A percentile compares a stretch with the other conserved stretches of the same genome.
phyloP scores from a whole-genome alignment of 2,113 vertebrate species.

The Ptilonorhynchus violaceus region DNA sequence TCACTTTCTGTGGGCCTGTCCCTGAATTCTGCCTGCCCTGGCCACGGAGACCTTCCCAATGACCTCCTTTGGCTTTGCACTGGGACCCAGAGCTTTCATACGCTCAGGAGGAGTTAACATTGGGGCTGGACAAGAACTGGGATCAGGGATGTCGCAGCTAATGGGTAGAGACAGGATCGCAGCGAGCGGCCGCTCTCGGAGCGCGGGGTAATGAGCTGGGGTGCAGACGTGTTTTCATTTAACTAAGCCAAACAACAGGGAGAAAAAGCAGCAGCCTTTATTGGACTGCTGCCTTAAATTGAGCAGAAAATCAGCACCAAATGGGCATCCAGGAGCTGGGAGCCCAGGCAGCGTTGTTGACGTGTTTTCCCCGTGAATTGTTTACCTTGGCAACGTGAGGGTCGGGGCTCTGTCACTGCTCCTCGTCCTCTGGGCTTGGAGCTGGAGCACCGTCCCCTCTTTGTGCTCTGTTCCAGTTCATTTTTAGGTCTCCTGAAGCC shows the following conservation, averaged over 20 bases:
- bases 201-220: slow-evolving; percentile 17
- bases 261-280: neutral
- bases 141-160: neutral
- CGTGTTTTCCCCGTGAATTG: neutral
- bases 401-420: neutral
- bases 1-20: fast-evolving
- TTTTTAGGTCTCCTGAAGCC: neutral
- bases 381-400: neutral
- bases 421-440: neutral
- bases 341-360: neutral
- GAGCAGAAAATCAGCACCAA: slow-evolving; percentile 61
- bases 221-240: slow-evolving; percentile 12
- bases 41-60: neutral
- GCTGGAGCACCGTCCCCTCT: neutral
- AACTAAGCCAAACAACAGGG: slow-evolving; percentile 1
- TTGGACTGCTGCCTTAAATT: slow-evolving; percentile 41
- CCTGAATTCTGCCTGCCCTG: neutral
- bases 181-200: neutral
- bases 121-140: neutral
- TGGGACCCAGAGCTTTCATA: neutral
- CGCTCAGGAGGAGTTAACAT: neutral
- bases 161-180: slow-evolving; percentile 6
- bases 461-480: neutral
- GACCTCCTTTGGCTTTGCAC: neutral
- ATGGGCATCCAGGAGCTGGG: neutral